phyloP scores from a whole-genome alignment of 1,140 invertebrate genomes.

The Drosophila tani region DNA sequence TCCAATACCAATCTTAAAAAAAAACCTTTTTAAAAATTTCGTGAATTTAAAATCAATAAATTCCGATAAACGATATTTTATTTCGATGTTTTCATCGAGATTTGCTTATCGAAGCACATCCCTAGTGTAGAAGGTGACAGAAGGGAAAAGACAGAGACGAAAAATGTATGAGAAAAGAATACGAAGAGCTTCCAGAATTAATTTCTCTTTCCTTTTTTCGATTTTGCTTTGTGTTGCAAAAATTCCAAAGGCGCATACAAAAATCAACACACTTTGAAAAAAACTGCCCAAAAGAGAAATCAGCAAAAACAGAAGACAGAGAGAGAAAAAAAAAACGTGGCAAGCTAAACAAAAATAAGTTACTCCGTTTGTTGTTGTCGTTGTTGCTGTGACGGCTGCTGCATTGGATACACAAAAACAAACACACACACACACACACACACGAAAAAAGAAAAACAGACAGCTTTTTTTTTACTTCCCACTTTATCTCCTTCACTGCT shows the following conservation, averaged over 20 bases:
- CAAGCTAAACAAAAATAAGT: slow-evolving; percentile 71
- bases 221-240: slow-evolving; percentile 23
- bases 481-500: slow-evolving; percentile 26
- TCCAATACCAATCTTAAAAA: no score
- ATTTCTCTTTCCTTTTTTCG: slow-evolving; percentile 21
- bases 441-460: slow-evolving; percentile 46
- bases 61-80: no score
- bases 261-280: slow-evolving; percentile 11
- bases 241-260: slow-evolving; percentile 42
- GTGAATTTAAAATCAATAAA: no score
- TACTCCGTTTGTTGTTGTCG: slow-evolving; percentile 42
- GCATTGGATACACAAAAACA: slow-evolving; percentile 61
- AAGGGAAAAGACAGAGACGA: not conserved
- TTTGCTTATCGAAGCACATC: not conserved
- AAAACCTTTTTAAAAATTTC: no score
- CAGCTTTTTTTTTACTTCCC: slow-evolving; percentile 24
- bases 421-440: slow-evolving; percentile 20
- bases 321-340: slow-evolving; percentile 62
- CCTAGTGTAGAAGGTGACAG: not conserved
- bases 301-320: slow-evolving; percentile 35
- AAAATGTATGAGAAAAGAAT: not conserved
- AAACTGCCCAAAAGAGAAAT: slow-evolving; percentile 59
- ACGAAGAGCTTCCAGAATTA: slow-evolving; percentile 5
- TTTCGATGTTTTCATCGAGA: not conserved
- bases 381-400: slow-evolving; percentile 35